Evolutionary conservation across 2,797 vertebrate species (phyloP), one percentile per base, ranked within the genome.

Genomic region (Sarcoramphus papa): DNA sequence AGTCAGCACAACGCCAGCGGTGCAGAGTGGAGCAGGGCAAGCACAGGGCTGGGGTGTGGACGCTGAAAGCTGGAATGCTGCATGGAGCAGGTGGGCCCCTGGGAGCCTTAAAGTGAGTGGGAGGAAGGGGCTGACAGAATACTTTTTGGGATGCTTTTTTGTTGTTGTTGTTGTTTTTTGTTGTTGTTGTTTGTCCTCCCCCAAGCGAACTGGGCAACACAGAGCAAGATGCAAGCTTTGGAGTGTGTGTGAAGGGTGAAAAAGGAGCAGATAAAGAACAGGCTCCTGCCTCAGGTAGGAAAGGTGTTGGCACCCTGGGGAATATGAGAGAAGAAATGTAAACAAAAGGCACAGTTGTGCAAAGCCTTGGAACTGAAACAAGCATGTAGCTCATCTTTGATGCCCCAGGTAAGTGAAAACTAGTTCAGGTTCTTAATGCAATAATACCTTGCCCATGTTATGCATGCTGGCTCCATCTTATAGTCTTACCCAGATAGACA

Each of bases 351-450:
- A 70, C 12, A 77, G 41, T 43, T 94, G 53, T 92, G 92, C 80
- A 90, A 93, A 87, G 20, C 35, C 33, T 90, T 95, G 88, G 65
- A 96, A 90, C 68, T 59, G 56, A 76, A 92, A 92, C 51, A 87
- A 89, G 77, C 43, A 74, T 48, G 60, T 64, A 80, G 28, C 43
- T 90, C 74, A 57, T 78, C 53, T 81, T 84, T 68, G 65, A 78
- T 62, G 64, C 68, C 68, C 24, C 70, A 76, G 85, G 78, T 93
- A 59, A 94, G 30, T 69, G 33, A 93, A 88, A 96, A 93, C 27
- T 41, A 47, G 35, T 70, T 92, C 31, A 48, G 30, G 33, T 40
- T 91, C 84, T 60, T 60, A 33, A 22, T 70, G 51, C 73, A 78
- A 16, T 83, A 83, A 45, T n/a, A 27, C 37, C 35, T 74, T 40